Conservation (phyloP, 1,140 invertebrate genomes). For the Drosophila nikananu region DNA sequence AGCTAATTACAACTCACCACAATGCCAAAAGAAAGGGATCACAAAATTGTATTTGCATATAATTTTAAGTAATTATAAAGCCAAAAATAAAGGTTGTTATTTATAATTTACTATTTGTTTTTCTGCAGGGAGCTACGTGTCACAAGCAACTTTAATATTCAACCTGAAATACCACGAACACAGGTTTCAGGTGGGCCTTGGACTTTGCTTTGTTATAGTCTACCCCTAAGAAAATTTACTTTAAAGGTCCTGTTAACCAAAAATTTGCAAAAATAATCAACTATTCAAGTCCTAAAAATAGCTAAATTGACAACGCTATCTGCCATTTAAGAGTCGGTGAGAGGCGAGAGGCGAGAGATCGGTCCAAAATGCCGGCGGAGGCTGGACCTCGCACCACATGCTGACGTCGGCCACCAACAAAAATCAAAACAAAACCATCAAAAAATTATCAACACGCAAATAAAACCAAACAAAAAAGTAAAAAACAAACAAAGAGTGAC, state of each 20-base stretch:
- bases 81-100: not conserved
- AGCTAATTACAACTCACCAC: not conserved
- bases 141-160: not conserved
- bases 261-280: not conserved
- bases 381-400: constrained; percentile 35
- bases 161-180: not conserved
- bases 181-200: no score
- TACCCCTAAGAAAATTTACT: not conserved
- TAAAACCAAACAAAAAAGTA: not conserved
- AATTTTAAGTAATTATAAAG: not conserved
- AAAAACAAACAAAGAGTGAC: not conserved
- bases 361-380: constrained; percentile 18
- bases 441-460: constrained; percentile 30
- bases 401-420: constrained; percentile 32
- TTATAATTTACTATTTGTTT: no score
- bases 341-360: not conserved
- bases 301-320: constrained; percentile 7
- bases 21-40: not conserved
- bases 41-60: not conserved
- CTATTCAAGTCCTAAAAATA: not conserved
- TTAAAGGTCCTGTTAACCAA: not conserved
- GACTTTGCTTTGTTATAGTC: not conserved
- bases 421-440: constrained; percentile 60
- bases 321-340: not conserved
- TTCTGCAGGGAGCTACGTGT: no score